Conservation (phyloP, 2,113 vertebrate genomes). For the Zeus faber region DNA sequence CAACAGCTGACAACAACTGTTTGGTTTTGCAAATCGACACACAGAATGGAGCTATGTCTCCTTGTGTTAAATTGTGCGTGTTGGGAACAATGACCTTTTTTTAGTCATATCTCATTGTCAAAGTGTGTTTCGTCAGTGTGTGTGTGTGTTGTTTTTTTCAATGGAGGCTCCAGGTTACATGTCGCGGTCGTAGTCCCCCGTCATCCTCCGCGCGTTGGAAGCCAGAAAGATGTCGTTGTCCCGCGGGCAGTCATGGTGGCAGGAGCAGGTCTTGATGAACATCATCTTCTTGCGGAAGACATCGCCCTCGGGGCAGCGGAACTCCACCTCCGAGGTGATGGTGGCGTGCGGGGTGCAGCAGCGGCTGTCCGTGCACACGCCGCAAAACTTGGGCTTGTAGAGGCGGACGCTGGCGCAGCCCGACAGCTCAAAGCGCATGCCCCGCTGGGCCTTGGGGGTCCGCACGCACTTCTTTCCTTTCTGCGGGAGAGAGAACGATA, state of each 20-base stretch:
- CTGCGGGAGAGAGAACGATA: constrained; percentile 36
- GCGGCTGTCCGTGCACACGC: constrained; percentile 69
- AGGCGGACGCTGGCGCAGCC: constrained; percentile 70
- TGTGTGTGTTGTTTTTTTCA: constrained; percentile 1
- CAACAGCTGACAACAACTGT: too few species aligned
- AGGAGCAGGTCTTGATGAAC: constrained; percentile 79
- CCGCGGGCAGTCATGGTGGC: constrained; percentile 72
- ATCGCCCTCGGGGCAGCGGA: constrained; percentile 77
- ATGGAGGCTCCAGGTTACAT: constrained; percentile 35
- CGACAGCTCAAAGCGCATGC: constrained; percentile 70
- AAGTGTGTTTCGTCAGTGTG: background rate
- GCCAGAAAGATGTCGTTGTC: constrained; percentile 78
- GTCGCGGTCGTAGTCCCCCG: constrained; percentile 62
- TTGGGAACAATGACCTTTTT: too few species aligned
- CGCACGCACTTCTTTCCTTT: constrained; percentile 74
- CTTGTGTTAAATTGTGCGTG: too few species aligned
- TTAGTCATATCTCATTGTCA: too few species aligned
- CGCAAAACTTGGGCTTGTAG: constrained; percentile 76
- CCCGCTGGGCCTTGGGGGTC: constrained; percentile 55
- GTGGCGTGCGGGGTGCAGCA: constrained; percentile 74
- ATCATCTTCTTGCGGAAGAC: constrained; percentile 76
- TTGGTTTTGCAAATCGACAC: too few species aligned
- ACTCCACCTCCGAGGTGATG: constrained; percentile 67
- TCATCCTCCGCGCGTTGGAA: constrained; percentile 63
- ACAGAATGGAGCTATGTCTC: too few species aligned